A percentile compares a stretch with the other conserved stretches of the same genome.
These are phyloP conservation scores for Papilio gigon DNA, from an alignment of 2,888 invertebrate species.

Conservation along the genomic window DNA sequence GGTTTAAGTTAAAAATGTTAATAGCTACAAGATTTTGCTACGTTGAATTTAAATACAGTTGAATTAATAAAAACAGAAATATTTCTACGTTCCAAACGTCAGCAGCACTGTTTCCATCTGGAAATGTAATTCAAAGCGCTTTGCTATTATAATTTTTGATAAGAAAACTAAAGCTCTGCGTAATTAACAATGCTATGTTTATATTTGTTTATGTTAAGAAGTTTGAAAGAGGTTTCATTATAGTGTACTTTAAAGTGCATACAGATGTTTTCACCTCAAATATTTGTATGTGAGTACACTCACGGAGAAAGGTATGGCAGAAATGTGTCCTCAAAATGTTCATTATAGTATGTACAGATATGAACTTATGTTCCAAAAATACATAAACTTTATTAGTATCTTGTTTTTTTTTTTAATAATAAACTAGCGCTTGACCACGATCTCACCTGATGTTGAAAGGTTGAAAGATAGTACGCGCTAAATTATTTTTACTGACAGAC, in stretches of 20 bases:
- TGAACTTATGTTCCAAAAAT: too few species aligned
- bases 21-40: neutral
- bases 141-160: slow-evolving; percentile 10
- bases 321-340: too few species aligned
- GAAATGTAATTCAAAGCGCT: slow-evolving; percentile 28
- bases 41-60: neutral
- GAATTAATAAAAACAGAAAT: slow-evolving; percentile 15
- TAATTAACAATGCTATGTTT: slow-evolving; percentile 23
- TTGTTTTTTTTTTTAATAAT: too few species aligned
- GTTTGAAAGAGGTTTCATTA: neutral
- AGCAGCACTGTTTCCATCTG: slow-evolving; percentile 5
- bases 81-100: neutral
- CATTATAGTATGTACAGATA: too few species aligned
- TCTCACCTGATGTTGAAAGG: too few species aligned
- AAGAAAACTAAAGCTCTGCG: slow-evolving; percentile 14
- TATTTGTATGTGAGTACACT: too few species aligned
- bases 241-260: neutral
- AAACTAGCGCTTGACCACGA: too few species aligned
- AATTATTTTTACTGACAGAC: too few species aligned
- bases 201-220: slow-evolving; percentile 19
- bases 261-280: too few species aligned
- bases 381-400: too few species aligned
- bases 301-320: too few species aligned
- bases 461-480: too few species aligned
- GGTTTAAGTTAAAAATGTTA: neutral